Conservation (phyloP, 2,888 invertebrate species). For the Synergus umbraculus region DNA sequence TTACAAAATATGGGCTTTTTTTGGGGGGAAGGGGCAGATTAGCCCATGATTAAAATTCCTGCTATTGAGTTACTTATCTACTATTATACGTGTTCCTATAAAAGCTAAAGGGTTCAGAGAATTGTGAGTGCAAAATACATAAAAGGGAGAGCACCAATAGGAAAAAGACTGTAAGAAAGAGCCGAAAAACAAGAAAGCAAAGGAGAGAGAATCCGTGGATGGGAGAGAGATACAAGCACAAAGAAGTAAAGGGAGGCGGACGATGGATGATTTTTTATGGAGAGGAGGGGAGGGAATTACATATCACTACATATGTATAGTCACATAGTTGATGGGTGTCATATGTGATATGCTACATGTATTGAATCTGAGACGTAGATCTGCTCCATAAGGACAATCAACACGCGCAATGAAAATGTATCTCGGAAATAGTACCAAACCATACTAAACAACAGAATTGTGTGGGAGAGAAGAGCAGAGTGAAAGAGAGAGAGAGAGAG, state of each 20-base stretch:
- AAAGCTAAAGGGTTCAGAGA: constrained; percentile 2
- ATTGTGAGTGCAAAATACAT: constrained; percentile 32
- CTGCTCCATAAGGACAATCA: constrained; percentile 25
- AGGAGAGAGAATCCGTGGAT: background rate
- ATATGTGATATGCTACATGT: background rate
- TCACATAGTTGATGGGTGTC: background rate
- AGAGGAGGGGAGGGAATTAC: background rate
- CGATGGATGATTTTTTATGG: background rate
- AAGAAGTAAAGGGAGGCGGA: background rate
- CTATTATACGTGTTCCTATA: background rate
- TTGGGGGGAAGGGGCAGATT: too few relatives aligned
- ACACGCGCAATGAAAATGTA: constrained; percentile 35
- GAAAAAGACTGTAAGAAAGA: background rate
- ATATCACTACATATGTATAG: background rate
- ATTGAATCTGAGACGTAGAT: constrained; percentile 2
- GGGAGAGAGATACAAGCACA: constrained; percentile 5
- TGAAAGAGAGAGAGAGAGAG: constrained; percentile 9
- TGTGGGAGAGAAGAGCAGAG: background rate
- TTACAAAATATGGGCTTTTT: too few relatives aligned
- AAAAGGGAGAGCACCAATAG: constrained; percentile 3
- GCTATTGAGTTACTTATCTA: too few relatives aligned
- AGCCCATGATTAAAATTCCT: too few relatives aligned
- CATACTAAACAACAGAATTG: constrained; percentile 15
- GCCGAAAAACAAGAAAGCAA: constrained; percentile 23
- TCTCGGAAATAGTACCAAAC: constrained; percentile 25